Evolutionary conservation across 2,113 vertebrate species (phyloP).

Genomic region (Macquaria ambigua): DNA sequence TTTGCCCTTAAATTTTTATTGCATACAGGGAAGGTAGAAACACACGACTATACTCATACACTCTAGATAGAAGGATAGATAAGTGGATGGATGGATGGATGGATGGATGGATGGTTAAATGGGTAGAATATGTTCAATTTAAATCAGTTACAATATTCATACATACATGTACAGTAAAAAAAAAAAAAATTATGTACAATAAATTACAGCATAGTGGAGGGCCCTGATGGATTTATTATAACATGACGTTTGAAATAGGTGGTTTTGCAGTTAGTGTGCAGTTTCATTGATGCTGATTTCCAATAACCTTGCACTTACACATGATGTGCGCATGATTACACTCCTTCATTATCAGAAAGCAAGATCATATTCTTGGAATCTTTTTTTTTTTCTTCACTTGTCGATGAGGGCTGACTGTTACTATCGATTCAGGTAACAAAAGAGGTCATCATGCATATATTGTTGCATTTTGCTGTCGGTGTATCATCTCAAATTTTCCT

Average conservation of each 20-base stretch:
- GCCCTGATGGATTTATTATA: neutral
- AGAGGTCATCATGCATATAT: neutral
- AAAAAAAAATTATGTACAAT: neutral
- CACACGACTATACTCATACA: neutral
- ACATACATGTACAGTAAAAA: neutral
- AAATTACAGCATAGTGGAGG: neutral
- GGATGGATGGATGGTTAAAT: neutral
- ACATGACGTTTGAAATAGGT: neutral
- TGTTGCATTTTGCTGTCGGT: neutral
- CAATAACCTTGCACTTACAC: no score
- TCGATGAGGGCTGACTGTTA: neutral
- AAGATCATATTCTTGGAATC: neutral
- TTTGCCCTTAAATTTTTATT: constrained; percentile 17
- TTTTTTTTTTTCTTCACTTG: neutral
- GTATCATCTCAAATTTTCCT: neutral
- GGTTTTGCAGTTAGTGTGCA: neutral
- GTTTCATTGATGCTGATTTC: neutral
- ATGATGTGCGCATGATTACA: neutral
- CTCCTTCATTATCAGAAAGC: neutral
- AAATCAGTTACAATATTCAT: neutral
- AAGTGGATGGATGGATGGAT: neutral
- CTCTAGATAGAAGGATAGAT: neutral
- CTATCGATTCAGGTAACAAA: neutral
- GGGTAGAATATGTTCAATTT: neutral
- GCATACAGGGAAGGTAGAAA: constrained; percentile 1